Conservation (phyloP, 2,888 invertebrate species). For the Hirtodrosophila duncani region DNA sequence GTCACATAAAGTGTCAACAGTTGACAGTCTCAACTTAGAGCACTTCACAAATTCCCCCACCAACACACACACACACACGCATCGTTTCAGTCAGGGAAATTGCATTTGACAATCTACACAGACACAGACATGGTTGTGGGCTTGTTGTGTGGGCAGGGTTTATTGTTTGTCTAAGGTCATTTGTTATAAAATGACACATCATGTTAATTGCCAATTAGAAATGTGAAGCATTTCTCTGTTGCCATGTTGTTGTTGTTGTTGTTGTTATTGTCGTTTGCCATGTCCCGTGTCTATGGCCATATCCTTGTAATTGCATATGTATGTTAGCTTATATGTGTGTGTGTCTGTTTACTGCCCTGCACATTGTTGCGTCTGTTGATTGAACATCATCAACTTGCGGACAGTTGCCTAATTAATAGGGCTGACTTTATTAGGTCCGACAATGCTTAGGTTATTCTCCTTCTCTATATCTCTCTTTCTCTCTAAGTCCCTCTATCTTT, state of each 20-base stretch:
- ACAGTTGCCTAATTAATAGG: slow-evolving; percentile 23
- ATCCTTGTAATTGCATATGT: slow-evolving; percentile 1
- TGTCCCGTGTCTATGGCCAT: not conserved
- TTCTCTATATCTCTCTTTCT: no score
- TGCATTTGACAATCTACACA: slow-evolving; percentile 1
- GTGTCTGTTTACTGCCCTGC: slow-evolving; percentile 1
- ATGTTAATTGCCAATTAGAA: slow-evolving; percentile 56
- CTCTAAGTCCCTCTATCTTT: no score
- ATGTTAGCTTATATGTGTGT: not conserved
- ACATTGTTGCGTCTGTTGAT: slow-evolving; percentile 23
- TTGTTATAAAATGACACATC: slow-evolving; percentile 48
- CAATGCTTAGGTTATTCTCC: no score
- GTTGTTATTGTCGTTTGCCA: not conserved
- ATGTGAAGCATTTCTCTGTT: slow-evolving; percentile 39
- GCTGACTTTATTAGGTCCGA: no score
- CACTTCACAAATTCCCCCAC: slow-evolving; percentile 37
- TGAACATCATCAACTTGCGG: slow-evolving; percentile 15
- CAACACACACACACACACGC: not conserved
- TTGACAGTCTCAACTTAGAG: slow-evolving; percentile 59
- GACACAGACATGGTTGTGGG: not conserved
- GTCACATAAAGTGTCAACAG: slow-evolving; percentile 57
- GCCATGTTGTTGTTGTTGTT: not conserved
- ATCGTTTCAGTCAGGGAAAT: not conserved
- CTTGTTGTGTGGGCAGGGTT: no score
- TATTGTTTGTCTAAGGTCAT: slow-evolving; percentile 39